A percentile compares a stretch with the other conserved stretches of the same genome.
phyloP scores from a whole-genome alignment of 2,888 invertebrate species.

The Scaptodrosophila latifasciaeformis region DNA sequence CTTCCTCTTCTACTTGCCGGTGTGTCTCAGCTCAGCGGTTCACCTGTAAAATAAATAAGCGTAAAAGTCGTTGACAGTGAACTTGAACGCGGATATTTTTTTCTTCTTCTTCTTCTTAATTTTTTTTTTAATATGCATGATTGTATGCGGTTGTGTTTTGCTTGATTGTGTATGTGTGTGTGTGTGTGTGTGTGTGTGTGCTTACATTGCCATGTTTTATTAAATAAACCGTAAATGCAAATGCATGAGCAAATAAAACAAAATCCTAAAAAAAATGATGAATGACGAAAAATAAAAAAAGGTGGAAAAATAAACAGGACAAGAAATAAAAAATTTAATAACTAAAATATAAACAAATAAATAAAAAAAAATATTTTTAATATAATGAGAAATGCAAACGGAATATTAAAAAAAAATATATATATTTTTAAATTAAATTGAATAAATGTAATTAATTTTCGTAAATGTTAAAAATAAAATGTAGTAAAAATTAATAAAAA shows the following conservation, averaged over 20 bases:
- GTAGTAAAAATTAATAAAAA: too few relatives aligned
- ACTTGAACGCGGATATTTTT: slow-evolving; percentile 25
- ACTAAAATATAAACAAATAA: too few relatives aligned
- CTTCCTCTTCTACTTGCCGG: background rate
- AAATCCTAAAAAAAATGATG: too few relatives aligned
- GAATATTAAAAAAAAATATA: too few relatives aligned
- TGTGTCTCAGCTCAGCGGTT: background rate
- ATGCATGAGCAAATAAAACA: too few relatives aligned
- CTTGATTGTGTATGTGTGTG: slow-evolving; percentile 18
- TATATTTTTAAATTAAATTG: too few relatives aligned
- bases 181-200: slow-evolving; percentile 8
- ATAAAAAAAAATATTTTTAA: too few relatives aligned
- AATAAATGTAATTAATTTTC: too few relatives aligned
- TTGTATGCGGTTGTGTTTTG: background rate
- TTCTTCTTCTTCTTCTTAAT: background rate
- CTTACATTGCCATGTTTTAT: slow-evolving; percentile 9
- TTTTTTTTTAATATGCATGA: slow-evolving; percentile 4
- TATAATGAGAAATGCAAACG: too few relatives aligned
- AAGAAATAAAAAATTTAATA: background rate
- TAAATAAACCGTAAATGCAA: too few relatives aligned
- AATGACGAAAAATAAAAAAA: background rate
- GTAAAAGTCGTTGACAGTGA: slow-evolving; percentile 29
- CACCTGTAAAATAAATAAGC: slow-evolving; percentile 4
- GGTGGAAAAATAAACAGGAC: background rate
- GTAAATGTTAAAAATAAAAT: too few relatives aligned